Evolutionary conservation across 2,113 vertebrate species (phyloP).

Genomic region (Nesoenas mayeri): DNA sequence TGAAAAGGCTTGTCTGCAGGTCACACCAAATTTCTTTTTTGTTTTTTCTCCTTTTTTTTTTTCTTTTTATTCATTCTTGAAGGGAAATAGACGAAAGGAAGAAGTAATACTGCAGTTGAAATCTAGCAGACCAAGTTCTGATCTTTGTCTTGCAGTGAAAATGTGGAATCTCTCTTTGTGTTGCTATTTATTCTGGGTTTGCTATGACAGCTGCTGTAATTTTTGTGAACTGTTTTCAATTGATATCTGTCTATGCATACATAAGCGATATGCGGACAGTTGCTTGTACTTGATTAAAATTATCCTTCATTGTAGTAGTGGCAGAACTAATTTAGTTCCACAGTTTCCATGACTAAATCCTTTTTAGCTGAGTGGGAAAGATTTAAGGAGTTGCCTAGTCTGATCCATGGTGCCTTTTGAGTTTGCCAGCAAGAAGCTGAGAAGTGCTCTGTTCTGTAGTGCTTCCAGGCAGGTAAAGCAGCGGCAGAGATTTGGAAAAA

Average conservation of each 20-base stretch:
- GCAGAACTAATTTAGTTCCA: neutral
- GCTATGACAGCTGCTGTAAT: neutral
- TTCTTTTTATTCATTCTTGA: rapidly evolving
- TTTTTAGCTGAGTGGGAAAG: neutral
- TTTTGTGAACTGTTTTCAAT: neutral
- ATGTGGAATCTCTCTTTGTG: neutral
- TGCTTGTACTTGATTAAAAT: neutral
- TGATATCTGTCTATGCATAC: neutral
- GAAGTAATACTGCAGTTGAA: neutral
- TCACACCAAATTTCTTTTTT: neutral
- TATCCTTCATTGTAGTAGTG: neutral
- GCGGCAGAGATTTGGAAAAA: neutral
- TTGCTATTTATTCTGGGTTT: neutral
- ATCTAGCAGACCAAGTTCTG: neutral
- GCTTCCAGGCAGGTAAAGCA: neutral
- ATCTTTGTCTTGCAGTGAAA: neutral
- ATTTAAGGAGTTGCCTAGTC: neutral
- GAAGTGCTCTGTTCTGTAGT: neutral
- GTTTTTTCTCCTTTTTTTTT: rapidly evolving
- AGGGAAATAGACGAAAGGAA: neutral
- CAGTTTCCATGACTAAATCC: neutral
- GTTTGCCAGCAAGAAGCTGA: neutral
- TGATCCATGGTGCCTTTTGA: neutral
- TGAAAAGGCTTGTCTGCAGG: neutral
- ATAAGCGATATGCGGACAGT: neutral